Base-by-base conservation (phyloP, 2,888 invertebrate species). In the Spatulosminthurus flaviceps region DNA sequence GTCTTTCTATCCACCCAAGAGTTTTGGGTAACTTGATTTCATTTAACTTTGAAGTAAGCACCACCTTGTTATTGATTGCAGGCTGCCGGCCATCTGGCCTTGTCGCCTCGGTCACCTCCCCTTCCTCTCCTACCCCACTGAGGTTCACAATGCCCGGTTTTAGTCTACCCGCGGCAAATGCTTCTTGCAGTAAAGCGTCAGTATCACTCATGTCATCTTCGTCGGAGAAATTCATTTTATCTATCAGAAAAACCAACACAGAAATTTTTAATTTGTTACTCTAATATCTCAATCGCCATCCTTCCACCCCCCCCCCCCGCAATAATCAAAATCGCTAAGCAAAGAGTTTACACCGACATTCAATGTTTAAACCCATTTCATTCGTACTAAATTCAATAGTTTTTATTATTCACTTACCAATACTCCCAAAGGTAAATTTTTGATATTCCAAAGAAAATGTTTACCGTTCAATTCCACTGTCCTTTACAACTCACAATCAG, bases 131-230 rank as follows among this genome's bases (percentile, higher is more conserved):
- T 1, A 92, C 88, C 86, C 91, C 90, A 84, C 84, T n/a, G 19
- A 91, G 90, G 4, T 82, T 83, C 88, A 96, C 95, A 0, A 97
- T 88, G 0, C 96, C 96, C 0, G 96, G 94, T 87, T 96, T 95
- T 0, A 98, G 87, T 77, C 93, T 89, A 0, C 97, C 97, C 86
- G 92, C 91, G 0, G 92, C 92, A 87, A 96, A 95, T 0, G 97
- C 96, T 87, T 94, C 93, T 92, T 95, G 96, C 78, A 98, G 71
- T 21, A 78, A 78, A n/a, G 78, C 80, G 24, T 84, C 84, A 11
- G 83, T 78, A 61, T 78, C 78, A 22, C 78, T 78, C 24, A 72
- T 29, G 43, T 80, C 61, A 9, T 70, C 73, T 0, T 78, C 73
- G 9, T 76, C 78, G 19, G 72, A 75, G 13, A 74, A 77, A 22